Base-by-base conservation (phyloP, 2,888 invertebrate genomes). In the Melinaea marsaeus region DNA sequence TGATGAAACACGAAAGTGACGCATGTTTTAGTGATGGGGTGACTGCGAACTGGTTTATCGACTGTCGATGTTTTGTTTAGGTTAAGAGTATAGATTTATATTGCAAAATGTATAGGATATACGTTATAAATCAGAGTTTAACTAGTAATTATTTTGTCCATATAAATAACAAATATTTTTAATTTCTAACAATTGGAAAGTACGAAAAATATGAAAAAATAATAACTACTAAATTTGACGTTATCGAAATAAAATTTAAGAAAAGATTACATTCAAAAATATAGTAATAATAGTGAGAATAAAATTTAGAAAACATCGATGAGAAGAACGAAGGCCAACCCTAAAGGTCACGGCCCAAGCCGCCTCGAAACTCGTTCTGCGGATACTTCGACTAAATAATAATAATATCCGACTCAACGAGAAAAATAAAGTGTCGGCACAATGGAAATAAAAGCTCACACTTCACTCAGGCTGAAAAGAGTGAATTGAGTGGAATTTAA, bases 1-100 rank as follows among this genome's bases (percentile, higher is more conserved):
- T n/a, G 88, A 88, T 87, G 88, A 84, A 86, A 84, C 87, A 88
- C 88, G 81, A 86, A 90, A 85, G 86, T 88, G 90, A 88, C 85
- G 86, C 83, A 79, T 72, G 74, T 67, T 80, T 78, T 84, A 87
- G 87, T 79, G 86, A 71, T 76, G 88, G 62, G 72, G 51, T 32
- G 51, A 32, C 3, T 22, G 51, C 32, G 32, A 32, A 51, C 32
- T 32, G 32, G 9, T 51, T 51, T 32, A 51, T 51, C 51, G 51
- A 22, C 13, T 60, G 61, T 58, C 62, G 55, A 55, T 34, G 3
- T 32, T 34, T 4, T 35, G 35, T 11, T 22, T 51, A 4, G 11
- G n/a, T 46, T n/a, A 46, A 46, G n/a, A 46, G 35, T 57, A 1
- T 57, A 45, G 9, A 34, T 11, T 34, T 56, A 32, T 55, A 34